Evolutionary conservation across 2,888 invertebrate genomes (phyloP).

Genomic region (Priocnemis perturbator): DNA sequence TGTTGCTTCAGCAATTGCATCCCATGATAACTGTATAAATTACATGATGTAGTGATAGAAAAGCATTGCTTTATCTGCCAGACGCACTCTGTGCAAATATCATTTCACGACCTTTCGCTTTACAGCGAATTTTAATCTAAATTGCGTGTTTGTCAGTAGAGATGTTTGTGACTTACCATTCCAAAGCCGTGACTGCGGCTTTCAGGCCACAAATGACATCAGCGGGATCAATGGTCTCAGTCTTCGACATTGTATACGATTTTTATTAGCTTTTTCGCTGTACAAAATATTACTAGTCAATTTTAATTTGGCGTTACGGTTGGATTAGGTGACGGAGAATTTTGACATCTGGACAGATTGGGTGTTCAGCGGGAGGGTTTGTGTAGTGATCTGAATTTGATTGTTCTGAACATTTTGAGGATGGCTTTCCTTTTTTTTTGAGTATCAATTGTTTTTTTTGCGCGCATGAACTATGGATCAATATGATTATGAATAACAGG

Average conservation of each 20-base stretch:
- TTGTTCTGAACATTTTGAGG: no score
- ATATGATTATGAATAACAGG: no score
- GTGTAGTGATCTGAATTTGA: no score
- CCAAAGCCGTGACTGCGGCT: constrained; percentile 44
- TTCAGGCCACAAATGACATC: constrained; percentile 47
- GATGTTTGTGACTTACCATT: constrained; percentile 51
- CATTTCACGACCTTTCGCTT: no score
- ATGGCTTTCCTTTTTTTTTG: no score
- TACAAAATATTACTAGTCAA: constrained; percentile 18
- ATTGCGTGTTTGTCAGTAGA: not conserved
- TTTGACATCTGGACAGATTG: not conserved
- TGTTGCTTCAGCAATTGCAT: constrained; percentile 35
- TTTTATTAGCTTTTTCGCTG: constrained; percentile 2
- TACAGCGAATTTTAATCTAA: not conserved
- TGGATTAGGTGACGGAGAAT: constrained; percentile 12
- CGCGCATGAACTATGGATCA: no score
- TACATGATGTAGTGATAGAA: not conserved
- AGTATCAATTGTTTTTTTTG: no score
- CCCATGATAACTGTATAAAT: constrained; percentile 37
- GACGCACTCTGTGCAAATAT: no score
- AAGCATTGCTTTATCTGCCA: no score
- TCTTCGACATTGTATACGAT: constrained; percentile 35
- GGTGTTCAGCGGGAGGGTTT: no score
- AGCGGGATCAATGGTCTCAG: constrained; percentile 29
- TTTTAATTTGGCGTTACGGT: constrained; percentile 15